A percentile compares a stretch with the other conserved stretches of the same genome.
Conservation (phyloP, 1,140 invertebrate species). For the Papilio polytes region DNA sequence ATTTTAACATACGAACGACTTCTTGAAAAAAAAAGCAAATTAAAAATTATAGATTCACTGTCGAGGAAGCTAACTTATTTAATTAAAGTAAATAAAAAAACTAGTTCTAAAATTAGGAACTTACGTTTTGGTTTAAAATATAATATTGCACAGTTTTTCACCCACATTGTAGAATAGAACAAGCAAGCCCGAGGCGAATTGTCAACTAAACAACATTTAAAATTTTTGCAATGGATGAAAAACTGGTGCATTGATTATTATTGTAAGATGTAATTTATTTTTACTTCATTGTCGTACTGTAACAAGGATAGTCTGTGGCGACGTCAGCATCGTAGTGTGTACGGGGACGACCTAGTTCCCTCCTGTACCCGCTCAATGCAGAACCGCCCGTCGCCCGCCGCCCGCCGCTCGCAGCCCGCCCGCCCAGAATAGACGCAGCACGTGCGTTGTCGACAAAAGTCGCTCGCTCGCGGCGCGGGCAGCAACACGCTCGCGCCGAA, state of each 20-base stretch:
- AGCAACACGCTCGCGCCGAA: conserved; percentile 43
- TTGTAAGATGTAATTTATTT: conserved; percentile 39
- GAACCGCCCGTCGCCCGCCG: conserved; percentile 66
- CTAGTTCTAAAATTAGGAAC: neutral
- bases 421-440: conserved; percentile 82
- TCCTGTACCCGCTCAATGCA: conserved; percentile 74
- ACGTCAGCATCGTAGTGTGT: conserved; percentile 45
- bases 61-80: neutral
- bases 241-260: conserved; percentile 24
- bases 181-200: conserved; percentile 8
- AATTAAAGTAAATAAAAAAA: neutral
- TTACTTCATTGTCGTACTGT: conserved; percentile 42
- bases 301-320: conserved; percentile 41
- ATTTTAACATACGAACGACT: neutral
- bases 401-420: conserved; percentile 54
- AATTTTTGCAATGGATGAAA: conserved; percentile 15
- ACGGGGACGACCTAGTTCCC: conserved; percentile 73
- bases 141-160: conserved; percentile 19
- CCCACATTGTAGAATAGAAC: conserved; percentile 16
- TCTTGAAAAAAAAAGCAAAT: neutral
- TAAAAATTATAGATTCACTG: neutral
- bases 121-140: conserved; percentile 4
- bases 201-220: conserved; percentile 15
- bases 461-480: conserved; percentile 50
- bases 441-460: conserved; percentile 76